A percentile compares a stretch with the other conserved stretches of the same genome.
Conservation (phyloP, 2,113 vertebrate species). For the Struthio camelus region DNA sequence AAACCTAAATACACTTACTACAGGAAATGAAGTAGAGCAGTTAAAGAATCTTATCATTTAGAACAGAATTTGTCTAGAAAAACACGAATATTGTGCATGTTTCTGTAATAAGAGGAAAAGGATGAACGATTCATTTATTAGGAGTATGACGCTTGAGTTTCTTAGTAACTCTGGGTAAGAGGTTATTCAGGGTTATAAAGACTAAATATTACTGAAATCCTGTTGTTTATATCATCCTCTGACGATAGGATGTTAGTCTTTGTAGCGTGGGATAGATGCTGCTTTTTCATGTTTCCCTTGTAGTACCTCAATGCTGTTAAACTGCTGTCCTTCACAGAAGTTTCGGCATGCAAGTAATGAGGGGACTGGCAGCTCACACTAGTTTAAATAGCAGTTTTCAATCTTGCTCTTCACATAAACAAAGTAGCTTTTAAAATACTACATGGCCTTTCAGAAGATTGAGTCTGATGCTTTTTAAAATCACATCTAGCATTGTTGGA, state of each 20-base stretch:
- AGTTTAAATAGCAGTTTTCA: not conserved
- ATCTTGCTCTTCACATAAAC: rapidly evolving
- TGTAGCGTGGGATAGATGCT: not conserved
- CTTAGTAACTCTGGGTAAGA: not conserved
- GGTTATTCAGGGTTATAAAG: not conserved
- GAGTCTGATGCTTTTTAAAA: not conserved
- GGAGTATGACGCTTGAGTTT: not conserved
- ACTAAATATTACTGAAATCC: not conserved
- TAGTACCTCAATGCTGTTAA: not conserved
- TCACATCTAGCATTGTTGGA: not conserved
- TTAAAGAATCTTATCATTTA: not conserved
- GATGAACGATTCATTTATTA: not conserved
- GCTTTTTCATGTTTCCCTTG: not conserved
- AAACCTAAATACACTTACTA: not conserved
- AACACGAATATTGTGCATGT: not conserved
- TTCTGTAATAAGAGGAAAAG: not conserved
- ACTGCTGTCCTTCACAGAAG: not conserved
- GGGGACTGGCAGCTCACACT: not conserved
- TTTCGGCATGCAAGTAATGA: not conserved
- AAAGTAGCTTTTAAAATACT: not conserved
- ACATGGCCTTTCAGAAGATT: not conserved
- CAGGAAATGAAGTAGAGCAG: not conserved
- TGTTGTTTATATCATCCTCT: not conserved
- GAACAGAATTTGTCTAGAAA: not conserved
- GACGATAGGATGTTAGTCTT: not conserved